Base-by-base conservation (phyloP, 2,113 vertebrate genomes). In the Oreochromis niloticus region DNA sequence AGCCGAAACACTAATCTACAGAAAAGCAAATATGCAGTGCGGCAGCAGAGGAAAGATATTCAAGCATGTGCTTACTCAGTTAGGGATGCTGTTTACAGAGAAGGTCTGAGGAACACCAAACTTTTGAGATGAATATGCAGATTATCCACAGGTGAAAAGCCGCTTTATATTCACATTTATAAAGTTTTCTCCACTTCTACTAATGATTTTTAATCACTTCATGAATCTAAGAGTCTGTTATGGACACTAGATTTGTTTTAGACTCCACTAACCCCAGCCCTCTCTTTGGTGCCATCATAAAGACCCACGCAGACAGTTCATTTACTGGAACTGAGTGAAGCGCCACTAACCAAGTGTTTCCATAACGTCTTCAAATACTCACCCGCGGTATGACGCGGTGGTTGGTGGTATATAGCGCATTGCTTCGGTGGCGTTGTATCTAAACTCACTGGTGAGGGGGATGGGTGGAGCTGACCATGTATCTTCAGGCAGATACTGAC, bases 361-460 rank as follows among this genome's bases (percentile, higher is more conserved):
- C 56, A 19, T 12, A 50, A 52, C 9, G 12, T 78, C 46, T 52
- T 66, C 12, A 30, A 32, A 75, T 13, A 52, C 93, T 6, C 97
- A 97, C 98, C 98, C 97, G 36, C 96, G 97, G 87, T 97, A 98
- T 4, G 97, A 61, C 5, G 83, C 89, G 2, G 96, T 81, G 46
- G 96, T 85, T 0, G 97, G 86, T 82, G 96, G 97, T 85, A 97
- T 85, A 39, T 96, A 96, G 0, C 97, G 94, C 81, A 96, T 84
- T 3, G 97, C 93, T 87, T 95, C 98, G n/a, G 97, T 95, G 90
- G 97, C 93, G 87, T 97, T 96, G 91, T 98, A 99, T 93, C 96
- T 97, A 89, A 99, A 97, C 90, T 97, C 96, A 83, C 97, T 98
- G 50, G 97, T 96, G 91, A 98, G 85, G 6, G 98, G 98, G 84